Evolutionary conservation across 2,113 vertebrate genomes (phyloP).

Genomic region (Rhinichthys klamathensis): DNA sequence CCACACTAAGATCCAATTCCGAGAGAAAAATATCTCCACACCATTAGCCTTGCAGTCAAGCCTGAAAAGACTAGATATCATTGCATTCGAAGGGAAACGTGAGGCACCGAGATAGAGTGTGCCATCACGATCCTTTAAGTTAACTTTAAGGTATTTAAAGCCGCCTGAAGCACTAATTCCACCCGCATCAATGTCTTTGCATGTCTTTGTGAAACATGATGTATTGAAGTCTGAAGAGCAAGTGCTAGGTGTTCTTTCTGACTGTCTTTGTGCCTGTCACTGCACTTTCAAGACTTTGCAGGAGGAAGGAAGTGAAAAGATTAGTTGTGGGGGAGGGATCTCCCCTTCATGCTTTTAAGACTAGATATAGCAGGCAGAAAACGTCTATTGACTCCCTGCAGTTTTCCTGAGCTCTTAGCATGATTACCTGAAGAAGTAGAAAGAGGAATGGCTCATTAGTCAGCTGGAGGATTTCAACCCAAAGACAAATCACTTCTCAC

Average conservation of each 20-base stretch:
- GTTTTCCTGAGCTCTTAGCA: slow-evolving; percentile 29
- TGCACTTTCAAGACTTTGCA: slow-evolving; percentile 20
- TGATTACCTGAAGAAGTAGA: slow-evolving; percentile 43
- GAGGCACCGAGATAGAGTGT: neutral
- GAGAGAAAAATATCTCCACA: slow-evolving; percentile 31
- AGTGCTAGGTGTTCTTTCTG: slow-evolving; percentile 30
- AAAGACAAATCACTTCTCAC: slow-evolving; percentile 8
- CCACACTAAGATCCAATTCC: slow-evolving; percentile 25
- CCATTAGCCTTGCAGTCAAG: slow-evolving; percentile 11
- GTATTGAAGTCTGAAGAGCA: slow-evolving; percentile 30
- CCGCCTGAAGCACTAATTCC: slow-evolving; percentile 16
- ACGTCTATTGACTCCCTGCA: slow-evolving; percentile 41
- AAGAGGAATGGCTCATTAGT: slow-evolving; percentile 38
- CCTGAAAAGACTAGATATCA: slow-evolving; percentile 1
- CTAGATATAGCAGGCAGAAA: slow-evolving; percentile 25
- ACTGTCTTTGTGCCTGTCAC: slow-evolving; percentile 10
- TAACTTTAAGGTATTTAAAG: slow-evolving; percentile 9
- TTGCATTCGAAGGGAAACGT: neutral
- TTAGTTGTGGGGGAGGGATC: slow-evolving; percentile 17
- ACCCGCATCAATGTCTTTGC: slow-evolving; percentile 5
- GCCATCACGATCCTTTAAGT: slow-evolving; percentile 21
- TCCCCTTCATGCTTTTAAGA: slow-evolving; percentile 28
- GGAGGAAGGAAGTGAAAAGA: slow-evolving; percentile 26
- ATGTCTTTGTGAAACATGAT: slow-evolving; percentile 28
- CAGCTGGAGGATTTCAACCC: slow-evolving; percentile 31